phyloP scores from a whole-genome alignment of 2,888 invertebrate species.

The Philonicus albiceps region DNA sequence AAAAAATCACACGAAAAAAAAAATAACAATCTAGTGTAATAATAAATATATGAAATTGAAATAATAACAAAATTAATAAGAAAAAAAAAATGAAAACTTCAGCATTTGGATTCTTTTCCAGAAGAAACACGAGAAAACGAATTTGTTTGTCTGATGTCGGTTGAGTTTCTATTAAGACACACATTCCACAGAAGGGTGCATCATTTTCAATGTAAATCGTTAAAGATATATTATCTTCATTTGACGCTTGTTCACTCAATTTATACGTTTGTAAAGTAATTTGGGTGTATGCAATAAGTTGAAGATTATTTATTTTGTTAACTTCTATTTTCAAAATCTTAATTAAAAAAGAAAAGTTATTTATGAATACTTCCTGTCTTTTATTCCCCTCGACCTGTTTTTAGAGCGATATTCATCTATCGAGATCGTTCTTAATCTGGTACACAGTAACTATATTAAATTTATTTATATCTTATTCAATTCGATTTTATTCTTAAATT shows the following conservation, averaged over 20 bases:
- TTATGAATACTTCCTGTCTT: conserved; percentile 27
- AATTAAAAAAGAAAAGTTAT: conserved; percentile 45
- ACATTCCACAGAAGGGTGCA: conserved; percentile 4
- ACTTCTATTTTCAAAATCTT: conserved; percentile 48
- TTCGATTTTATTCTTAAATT: no score
- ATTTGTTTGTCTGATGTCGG: conserved; percentile 36
- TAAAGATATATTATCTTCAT: conserved; percentile 21
- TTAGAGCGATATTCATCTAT: not conserved
- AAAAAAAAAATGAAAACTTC: not conserved
- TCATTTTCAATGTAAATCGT: conserved; percentile 35
- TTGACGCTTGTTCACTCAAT: conserved; percentile 36
- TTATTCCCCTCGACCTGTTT: not conserved
- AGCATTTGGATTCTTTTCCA: conserved; percentile 16
- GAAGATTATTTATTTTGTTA: conserved; percentile 46
- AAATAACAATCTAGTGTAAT: conserved; percentile 46
- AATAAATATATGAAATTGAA: conserved; percentile 48
- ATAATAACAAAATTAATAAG: conserved; percentile 46
- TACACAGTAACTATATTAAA: not conserved
- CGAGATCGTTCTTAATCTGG: not conserved
- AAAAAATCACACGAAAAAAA: conserved; percentile 48
- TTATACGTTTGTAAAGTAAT: conserved; percentile 39
- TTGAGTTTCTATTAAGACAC: conserved; percentile 40
- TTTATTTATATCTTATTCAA: not conserved
- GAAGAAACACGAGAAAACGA: conserved; percentile 9
- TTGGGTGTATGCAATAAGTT: conserved; percentile 45